Evolutionary conservation across 2,888 invertebrate species (phyloP).

Genomic region (Latrodectus elegans): DNA sequence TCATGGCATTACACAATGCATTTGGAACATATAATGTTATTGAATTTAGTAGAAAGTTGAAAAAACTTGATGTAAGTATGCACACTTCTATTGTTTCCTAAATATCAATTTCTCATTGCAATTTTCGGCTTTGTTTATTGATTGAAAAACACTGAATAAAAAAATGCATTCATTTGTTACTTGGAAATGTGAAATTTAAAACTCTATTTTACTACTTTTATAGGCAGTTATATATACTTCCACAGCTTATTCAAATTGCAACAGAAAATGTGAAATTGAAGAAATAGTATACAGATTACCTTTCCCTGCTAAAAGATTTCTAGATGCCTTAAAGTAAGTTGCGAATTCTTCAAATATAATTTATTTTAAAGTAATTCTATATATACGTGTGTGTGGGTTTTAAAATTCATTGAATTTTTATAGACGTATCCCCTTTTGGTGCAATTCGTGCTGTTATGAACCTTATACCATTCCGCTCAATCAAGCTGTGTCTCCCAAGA

Average conservation of each 20-base stretch:
- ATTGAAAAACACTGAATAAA: not conserved
- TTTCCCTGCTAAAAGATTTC: slow-evolving; percentile 44
- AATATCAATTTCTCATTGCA: not conserved
- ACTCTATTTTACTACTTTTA: not conserved
- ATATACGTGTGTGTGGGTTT: not conserved
- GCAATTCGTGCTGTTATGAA: too few relatives aligned
- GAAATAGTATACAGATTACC: slow-evolving; percentile 48
- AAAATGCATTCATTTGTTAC: too few relatives aligned
- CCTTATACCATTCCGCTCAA: too few relatives aligned
- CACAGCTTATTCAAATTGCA: slow-evolving; percentile 60
- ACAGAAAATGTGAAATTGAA: slow-evolving; percentile 38
- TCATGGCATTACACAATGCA: slow-evolving; percentile 34
- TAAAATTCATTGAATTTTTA: too few relatives aligned
- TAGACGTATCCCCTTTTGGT: too few relatives aligned
- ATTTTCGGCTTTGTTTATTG: not conserved
- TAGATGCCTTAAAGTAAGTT: slow-evolving; percentile 41
- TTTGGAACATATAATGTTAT: slow-evolving; percentile 44
- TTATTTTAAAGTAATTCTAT: not conserved
- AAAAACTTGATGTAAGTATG: slow-evolving; percentile 72
- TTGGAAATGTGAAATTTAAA: not conserved
- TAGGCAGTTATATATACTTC: slow-evolving; percentile 55
- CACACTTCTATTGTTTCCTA: not conserved
- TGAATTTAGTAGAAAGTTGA: slow-evolving; percentile 44
- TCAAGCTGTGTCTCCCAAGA: too few relatives aligned
- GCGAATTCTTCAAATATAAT: not conserved